phyloP scores from a whole-genome alignment of 2,888 invertebrate species.

The Drosophila stalkeri region DNA sequence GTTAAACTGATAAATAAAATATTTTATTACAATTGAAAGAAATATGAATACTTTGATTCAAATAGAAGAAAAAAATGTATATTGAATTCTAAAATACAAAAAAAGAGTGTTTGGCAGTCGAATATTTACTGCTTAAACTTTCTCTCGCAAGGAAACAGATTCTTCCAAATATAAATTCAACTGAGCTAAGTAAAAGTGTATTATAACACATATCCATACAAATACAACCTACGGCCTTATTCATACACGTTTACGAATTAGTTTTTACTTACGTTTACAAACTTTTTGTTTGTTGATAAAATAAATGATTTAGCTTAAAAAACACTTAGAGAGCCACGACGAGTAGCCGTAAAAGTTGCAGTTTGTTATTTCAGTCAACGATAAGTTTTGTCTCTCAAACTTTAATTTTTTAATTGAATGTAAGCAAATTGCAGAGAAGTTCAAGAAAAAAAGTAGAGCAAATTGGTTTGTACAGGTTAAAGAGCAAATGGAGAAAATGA shows the following conservation, averaged over 20 bases:
- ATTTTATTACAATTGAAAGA: too few relatives aligned
- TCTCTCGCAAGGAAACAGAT: background rate
- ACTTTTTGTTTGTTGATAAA: background rate
- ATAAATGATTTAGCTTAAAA: background rate
- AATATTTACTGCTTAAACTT: background rate
- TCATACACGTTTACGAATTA: background rate
- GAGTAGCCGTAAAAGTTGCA: background rate
- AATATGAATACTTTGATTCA: too few relatives aligned
- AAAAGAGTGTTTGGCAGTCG: background rate
- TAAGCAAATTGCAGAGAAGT: slow-evolving; percentile 25
- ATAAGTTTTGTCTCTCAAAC: slow-evolving; percentile 24
- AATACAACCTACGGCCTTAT: background rate
- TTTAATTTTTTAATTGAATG: slow-evolving; percentile 50
- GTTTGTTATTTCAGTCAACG: slow-evolving; percentile 9
- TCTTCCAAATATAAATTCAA: background rate
- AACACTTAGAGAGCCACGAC: background rate
- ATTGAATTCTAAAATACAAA: too few relatives aligned
- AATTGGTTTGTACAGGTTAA: slow-evolving; percentile 17
- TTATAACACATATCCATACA: background rate
- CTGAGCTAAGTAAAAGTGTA: background rate
- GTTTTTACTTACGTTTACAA: background rate
- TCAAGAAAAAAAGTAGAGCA: background rate
- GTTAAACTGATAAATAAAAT: too few relatives aligned
- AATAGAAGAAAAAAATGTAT: too few relatives aligned
- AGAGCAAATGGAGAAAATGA: slow-evolving; percentile 46